A percentile compares a stretch with the other conserved stretches of the same genome.
These are phyloP conservation scores for Drosophila heteroneura DNA, from an alignment of 2,888 invertebrate genomes.

Conservation along the genomic window DNA sequence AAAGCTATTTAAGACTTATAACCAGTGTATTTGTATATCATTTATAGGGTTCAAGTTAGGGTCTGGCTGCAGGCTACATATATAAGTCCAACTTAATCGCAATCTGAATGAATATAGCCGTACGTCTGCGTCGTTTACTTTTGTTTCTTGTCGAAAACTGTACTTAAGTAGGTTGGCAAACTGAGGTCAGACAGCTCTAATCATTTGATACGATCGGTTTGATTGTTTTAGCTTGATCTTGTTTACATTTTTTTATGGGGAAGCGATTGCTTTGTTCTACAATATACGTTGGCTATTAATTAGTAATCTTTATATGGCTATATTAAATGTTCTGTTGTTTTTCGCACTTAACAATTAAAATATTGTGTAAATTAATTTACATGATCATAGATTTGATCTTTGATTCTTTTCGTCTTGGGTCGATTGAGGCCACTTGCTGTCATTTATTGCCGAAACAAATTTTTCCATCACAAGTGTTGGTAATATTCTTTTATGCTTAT, in stretches of 20 bases:
- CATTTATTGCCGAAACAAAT: conserved; percentile 7
- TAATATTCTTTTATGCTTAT: background rate
- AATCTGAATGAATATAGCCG: background rate
- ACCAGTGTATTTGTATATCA: background rate
- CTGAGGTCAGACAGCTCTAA: background rate
- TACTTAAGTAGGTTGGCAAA: background rate
- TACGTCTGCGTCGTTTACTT: background rate
- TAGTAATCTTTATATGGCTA: conserved; percentile 67
- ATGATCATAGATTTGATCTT: conserved; percentile 61
- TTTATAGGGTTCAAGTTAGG: background rate
- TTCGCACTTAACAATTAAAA: conserved; percentile 59
- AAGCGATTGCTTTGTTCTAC: conserved; percentile 3
- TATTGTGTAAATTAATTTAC: conserved; percentile 64
- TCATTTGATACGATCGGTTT: conserved; percentile 7
- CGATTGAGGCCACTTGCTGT: conserved; percentile 19
- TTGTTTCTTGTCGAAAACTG: background rate
- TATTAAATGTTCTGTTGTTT: conserved; percentile 75
- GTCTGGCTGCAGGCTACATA: background rate
- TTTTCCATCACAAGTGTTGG: background rate
- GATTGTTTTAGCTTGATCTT: conserved; percentile 22
- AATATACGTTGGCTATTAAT: conserved; percentile 52
- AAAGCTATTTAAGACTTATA: background rate
- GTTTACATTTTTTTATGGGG: conserved; percentile 3
- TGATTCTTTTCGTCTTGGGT: conserved; percentile 7
- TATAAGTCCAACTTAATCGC: background rate